phyloP scores from a whole-genome alignment of 2,797 vertebrate species.

The Scarus forsteni region DNA sequence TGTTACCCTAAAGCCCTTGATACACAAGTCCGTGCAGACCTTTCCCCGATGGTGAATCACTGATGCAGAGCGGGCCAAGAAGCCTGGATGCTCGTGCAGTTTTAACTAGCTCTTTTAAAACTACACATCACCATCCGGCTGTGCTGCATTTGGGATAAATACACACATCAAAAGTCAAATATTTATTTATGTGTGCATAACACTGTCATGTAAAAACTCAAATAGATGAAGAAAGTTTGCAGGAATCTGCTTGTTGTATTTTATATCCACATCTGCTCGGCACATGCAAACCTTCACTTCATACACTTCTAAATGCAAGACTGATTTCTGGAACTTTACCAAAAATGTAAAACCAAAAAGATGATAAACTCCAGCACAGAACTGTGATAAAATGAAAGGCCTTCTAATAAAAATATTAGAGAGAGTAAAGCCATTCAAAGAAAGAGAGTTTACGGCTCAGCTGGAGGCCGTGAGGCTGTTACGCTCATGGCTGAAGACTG shows the following conservation, averaged over 20 bases:
- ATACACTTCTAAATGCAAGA: background rate
- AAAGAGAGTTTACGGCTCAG: background rate
- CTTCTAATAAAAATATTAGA: background rate
- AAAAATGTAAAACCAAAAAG: background rate
- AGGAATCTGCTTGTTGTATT: conserved; percentile 3
- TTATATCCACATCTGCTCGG: conserved; percentile 20
- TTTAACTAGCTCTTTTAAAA: background rate
- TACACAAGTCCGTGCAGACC: no score
- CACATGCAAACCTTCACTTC: conserved; percentile 11
- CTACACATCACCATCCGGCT: background rate
- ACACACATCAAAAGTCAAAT: background rate
- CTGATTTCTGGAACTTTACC: background rate
- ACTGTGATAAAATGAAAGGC: background rate
- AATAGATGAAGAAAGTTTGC: conserved; percentile 7
- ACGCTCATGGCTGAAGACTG: background rate
- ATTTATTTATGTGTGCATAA: conserved; percentile 2
- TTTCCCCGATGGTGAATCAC: no score
- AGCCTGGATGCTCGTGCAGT: background rate
- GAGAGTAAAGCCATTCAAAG: background rate
- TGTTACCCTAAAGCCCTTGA: no score
- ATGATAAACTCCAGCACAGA: background rate
- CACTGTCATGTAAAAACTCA: conserved; percentile 1
- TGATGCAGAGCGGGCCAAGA: background rate
- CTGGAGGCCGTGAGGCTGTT: background rate
- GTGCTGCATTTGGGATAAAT: background rate